Percentiles rank a stretch among this genome's conserved stretches.
Evolutionary conservation across 2,888 invertebrate genomes (phyloP).

Genomic region (Ormyrus pomaceus): DNA sequence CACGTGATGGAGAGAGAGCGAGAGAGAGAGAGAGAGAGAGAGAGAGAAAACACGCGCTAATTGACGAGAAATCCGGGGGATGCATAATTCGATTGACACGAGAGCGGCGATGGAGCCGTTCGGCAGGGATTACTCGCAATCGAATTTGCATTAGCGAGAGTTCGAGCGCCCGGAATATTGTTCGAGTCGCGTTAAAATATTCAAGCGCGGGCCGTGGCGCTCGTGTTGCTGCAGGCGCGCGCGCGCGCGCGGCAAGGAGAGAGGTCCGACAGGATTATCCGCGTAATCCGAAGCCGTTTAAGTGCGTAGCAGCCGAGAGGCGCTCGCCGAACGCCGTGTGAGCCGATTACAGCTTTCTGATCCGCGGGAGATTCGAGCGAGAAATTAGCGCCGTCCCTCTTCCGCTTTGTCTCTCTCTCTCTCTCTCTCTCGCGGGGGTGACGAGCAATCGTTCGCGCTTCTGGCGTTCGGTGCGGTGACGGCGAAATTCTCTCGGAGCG

Average conservation of each 20-base stretch:
- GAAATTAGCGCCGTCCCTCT: background rate
- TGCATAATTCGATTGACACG: slow-evolving; percentile 31
- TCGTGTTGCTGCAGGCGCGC: background rate
- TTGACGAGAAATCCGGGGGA: slow-evolving; percentile 24
- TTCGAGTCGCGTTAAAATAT: slow-evolving; percentile 27
- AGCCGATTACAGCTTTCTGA: slow-evolving; percentile 40
- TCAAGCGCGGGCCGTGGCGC: slow-evolving; percentile 13
- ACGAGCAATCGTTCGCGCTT: no score
- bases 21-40: no score
- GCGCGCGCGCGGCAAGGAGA: background rate
- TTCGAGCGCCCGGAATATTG: background rate
- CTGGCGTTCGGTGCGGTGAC: no score
- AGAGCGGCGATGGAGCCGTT: slow-evolving; percentile 4
- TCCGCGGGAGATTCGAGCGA: background rate
- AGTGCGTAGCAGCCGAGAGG: background rate
- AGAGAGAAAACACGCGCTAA: slow-evolving; percentile 27
- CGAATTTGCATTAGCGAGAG: slow-evolving; percentile 30
- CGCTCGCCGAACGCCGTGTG: background rate
- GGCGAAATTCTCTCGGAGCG: no score
- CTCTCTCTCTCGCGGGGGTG: no score
- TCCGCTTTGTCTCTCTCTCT: no score
- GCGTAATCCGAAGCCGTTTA: slow-evolving; percentile 46
- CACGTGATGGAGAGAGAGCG: no score
- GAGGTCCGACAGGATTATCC: slow-evolving; percentile 21
- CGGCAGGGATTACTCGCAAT: slow-evolving; percentile 12